phyloP scores from a whole-genome alignment of 2,888 invertebrate genomes.

The Pheosia gnoma region DNA sequence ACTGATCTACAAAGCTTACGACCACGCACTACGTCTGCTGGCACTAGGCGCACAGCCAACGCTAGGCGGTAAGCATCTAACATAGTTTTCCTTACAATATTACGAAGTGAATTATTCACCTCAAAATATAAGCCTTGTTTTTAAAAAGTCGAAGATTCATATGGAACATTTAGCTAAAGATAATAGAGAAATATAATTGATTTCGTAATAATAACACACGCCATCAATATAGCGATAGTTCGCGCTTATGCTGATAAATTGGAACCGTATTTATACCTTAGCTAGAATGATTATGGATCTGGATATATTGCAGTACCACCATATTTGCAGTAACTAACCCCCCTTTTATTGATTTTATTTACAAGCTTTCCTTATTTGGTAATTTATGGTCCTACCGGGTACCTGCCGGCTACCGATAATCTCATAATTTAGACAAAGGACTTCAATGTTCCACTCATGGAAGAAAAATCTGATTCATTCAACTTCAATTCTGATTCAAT shows the following conservation, averaged over 20 bases:
- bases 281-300: not conserved
- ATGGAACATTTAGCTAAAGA: too few relatives aligned
- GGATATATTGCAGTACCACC: constrained; percentile 10
- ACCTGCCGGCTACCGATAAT: not conserved
- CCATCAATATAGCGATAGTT: constrained; percentile 17
- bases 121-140: not conserved
- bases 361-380: constrained; percentile 9
- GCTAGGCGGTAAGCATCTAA: constrained; percentile 64
- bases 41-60: constrained; percentile 77
- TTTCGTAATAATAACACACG: constrained; percentile 9
- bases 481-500: constrained; percentile 16
- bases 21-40: constrained; percentile 73
- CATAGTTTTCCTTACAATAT: not conserved
- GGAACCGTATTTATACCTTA: constrained; percentile 9
- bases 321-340: constrained; percentile 2
- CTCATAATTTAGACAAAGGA: not conserved
- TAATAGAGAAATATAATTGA: not conserved
- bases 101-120: not conserved
- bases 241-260: constrained; percentile 15
- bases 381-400: not conserved
- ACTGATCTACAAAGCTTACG: constrained; percentile 64
- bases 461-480: constrained; percentile 21
- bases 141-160: not conserved
- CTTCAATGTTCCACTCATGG: not conserved
- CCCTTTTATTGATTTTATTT: not conserved